These are phyloP conservation scores for Pedionomus torquatus DNA, from an alignment of 2,113 vertebrate genomes.

Conservation along the genomic window DNA sequence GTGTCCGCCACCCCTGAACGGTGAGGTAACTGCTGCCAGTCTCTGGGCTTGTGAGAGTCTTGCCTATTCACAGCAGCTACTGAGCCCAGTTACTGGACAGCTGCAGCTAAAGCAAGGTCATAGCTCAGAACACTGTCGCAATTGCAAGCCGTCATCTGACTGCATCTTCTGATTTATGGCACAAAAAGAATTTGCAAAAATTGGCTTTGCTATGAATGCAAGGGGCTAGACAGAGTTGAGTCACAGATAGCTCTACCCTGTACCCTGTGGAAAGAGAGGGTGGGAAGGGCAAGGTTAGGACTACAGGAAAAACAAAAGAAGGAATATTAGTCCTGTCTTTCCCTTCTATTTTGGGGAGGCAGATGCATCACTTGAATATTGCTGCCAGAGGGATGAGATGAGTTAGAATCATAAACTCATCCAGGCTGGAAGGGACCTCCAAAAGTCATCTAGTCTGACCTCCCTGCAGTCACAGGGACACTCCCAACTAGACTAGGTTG, in stretches of 20 bases:
- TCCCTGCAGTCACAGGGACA: too few species aligned
- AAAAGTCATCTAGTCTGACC: too few species aligned
- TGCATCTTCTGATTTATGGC: neutral
- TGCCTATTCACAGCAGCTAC: neutral
- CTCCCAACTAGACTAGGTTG: too few species aligned
- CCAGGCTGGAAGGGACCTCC: too few species aligned
- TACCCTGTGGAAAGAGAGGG: neutral
- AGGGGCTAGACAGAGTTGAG: neutral
- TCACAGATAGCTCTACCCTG: neutral
- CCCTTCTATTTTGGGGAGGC: neutral
- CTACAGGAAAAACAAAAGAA: neutral
- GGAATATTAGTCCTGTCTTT: neutral
- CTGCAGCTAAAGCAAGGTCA: neutral
- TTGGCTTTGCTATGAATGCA: neutral
- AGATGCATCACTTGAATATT: neutral
- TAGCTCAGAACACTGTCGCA: neutral
- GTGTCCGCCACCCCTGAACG: neutral
- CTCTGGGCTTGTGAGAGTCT: neutral
- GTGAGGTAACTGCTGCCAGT: neutral
- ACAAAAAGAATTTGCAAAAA: neutral
- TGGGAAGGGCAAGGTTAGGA: neutral
- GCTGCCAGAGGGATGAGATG: neutral
- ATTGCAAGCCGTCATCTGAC: neutral
- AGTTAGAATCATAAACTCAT: too few species aligned
- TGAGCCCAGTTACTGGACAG: neutral